Evolutionary conservation across 2,113 vertebrate species (phyloP), one percentile per base, ranked within the genome.

Genomic region (Callithrix jacchus): DNA sequence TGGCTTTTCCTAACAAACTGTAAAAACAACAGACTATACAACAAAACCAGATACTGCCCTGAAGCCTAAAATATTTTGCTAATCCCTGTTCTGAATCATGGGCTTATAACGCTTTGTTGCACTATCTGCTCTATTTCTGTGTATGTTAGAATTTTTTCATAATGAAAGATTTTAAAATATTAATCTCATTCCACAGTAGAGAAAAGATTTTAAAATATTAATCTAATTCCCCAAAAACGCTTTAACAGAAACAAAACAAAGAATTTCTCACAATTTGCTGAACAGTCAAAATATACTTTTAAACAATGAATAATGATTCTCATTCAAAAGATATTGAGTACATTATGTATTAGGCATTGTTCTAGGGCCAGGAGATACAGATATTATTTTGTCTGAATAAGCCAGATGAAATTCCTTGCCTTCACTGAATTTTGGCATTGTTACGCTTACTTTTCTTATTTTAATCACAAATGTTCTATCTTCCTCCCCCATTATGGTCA

Each of bases 211-310:
- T 87, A 27, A 96, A 91, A 76, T 85, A 87, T 20, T 40, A 77
- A 35, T 64, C 61, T 64, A 27, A 64, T 32, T 64, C 47, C 23
- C 35, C 18, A 87, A 81, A 68, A 95, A 93, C 64, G n/a, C 35
- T 87, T 95, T 89, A 87, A 92, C 4, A 94, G 42, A 95, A 87
- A 84, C 37, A 81, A 89, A 93, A 61, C 16, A 66, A 94, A 66
- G 2, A 4, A 76, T 18, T 49, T 7, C 61, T 64, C 3, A 73
- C 8, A 82, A 77, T 96, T 88, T 95, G 30, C 30, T 71, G 86
- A 49, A 93, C 52, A 92, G 37, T 85, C 76, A 87, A 84, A 82
- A 64, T 56, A 37, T 14, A 82, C 54, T 86, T 64, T 88, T 64
- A 56, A 64, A 76, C 64, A 93, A 87, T 54, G 25, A 93, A 64